Evolutionary conservation across 2,888 invertebrate species (phyloP), one percentile per base, ranked within the genome.

Genomic region (Sabatieria punctata): DNA sequence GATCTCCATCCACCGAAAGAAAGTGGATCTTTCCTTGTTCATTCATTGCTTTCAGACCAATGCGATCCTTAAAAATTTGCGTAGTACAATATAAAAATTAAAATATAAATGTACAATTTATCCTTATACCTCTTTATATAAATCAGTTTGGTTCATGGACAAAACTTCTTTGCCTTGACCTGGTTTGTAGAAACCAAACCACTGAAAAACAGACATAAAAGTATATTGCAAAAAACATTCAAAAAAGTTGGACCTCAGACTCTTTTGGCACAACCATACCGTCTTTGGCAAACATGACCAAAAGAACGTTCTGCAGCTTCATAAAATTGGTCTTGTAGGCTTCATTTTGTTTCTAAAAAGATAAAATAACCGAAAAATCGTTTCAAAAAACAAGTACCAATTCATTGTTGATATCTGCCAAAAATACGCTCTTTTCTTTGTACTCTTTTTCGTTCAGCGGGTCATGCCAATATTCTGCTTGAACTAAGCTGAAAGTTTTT

Each of bases 401-500:
- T 66, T 93, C 95, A 66, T 95, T 93, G 69, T 97, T 99, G 50
- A 97, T 88, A 57, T 95, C 93, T 0, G 89, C 78, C 4, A 97
- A 70, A 64, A 95, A 97, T 23, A 81, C 74, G 64, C 88, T 89
- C 47, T 75, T 75, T 1, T 73, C 59, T 51, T 69, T 74, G 69
- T 97, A 99, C 8, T 73, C 71, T 0, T 74, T 72, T 65, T 86
- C 85, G 58, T 83, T 73, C 1, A 86, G 67, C 0, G 97, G 93
- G 70, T 97, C 91, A 65, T 99, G 95, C 97, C 97, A 99, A 66
- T 91, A 99, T 27, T 93, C 83, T 0, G 95, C 93, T 71, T 93
- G 97, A 0, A 89, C 71, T 2, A 85, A 68, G 2, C 70, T 68
- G 21, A 47, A 38, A 11, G 8, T n/a, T 35, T 48, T 15, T 13